Evolutionary conservation across 2,797 vertebrate genomes (phyloP).

Genomic region (Sitta carolinensis): DNA sequence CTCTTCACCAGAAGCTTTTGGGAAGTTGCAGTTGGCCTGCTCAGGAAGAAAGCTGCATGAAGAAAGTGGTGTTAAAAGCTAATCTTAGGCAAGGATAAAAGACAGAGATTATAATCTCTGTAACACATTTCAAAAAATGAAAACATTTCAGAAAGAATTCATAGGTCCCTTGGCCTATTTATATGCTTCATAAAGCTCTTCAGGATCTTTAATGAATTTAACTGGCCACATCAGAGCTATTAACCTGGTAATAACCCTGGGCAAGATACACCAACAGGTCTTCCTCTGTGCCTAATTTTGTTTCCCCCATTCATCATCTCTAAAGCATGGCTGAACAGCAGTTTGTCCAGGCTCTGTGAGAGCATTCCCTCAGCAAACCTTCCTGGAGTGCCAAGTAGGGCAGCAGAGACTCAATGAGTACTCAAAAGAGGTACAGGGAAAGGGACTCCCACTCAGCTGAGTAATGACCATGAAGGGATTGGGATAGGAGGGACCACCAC

Average conservation of each 20-base stretch:
- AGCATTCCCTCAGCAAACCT: rapidly evolving
- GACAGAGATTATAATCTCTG: neutral
- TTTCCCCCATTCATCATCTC: neutral
- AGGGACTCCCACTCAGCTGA: neutral
- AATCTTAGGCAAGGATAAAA: neutral
- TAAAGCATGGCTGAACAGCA: neutral
- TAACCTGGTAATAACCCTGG: neutral
- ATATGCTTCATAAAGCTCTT: neutral
- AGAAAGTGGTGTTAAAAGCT: neutral
- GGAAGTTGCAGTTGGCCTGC: neutral
- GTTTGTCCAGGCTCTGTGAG: neutral
- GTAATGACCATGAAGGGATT: neutral
- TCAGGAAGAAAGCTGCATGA: neutral
- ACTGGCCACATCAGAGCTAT: neutral
- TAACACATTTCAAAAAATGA: neutral
- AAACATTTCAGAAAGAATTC: neutral
- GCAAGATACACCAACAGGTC: neutral
- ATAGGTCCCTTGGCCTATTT: neutral
- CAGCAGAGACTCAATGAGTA: neutral
- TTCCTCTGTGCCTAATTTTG: neutral
- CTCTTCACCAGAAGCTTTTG: neutral
- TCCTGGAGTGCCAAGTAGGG: neutral
- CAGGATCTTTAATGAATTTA: neutral
- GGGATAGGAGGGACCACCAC: neutral
- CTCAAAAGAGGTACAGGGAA: neutral